These are phyloP conservation scores for Drosophila pallidifrons DNA, from an alignment of 1,140 invertebrate species.

Conservation along the genomic window DNA sequence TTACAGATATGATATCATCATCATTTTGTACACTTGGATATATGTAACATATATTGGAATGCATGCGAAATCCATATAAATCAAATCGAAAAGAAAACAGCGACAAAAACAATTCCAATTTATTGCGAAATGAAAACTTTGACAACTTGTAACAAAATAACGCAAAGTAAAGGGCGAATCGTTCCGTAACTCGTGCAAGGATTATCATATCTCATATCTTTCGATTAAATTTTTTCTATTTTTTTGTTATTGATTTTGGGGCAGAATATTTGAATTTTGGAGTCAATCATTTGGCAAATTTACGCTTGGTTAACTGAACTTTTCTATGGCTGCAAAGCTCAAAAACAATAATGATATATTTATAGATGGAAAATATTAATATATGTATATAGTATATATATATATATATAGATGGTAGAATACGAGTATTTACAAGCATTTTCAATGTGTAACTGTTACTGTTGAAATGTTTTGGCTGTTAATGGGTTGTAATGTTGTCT, in stretches of 20 bases:
- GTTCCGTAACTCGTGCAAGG: conserved; percentile 84
- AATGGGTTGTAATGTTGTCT: background rate
- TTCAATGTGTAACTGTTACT: conserved; percentile 13
- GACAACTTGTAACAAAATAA: conserved; percentile 16
- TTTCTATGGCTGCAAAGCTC: conserved; percentile 43
- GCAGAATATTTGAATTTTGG: background rate
- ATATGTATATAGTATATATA: conserved; percentile 11
- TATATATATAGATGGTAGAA: conserved; percentile 10
- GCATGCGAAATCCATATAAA: conserved; percentile 26
- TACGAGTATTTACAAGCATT: conserved; percentile 63
- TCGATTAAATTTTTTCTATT: conserved; percentile 1
- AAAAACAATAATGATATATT: conserved; percentile 44
- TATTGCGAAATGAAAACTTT: conserved; percentile 58
- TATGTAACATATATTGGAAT: conserved; percentile 9
- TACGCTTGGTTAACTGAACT: conserved; percentile 51
- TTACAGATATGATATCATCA: conserved; percentile 30
- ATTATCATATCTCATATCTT: conserved; percentile 49
- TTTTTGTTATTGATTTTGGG: conserved; percentile 29
- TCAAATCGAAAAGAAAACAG: background rate
- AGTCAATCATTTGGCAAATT: conserved; percentile 31
- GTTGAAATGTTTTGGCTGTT: background rate
- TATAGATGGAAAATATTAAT: conserved; percentile 3
- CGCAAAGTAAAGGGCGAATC: conserved; percentile 81
- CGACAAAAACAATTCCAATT: conserved; percentile 68
- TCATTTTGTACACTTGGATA: conserved; percentile 10